These are phyloP conservation scores for Oscheius onirici DNA, from an alignment of 2,888 invertebrate genomes.

Conservation along the genomic window DNA sequence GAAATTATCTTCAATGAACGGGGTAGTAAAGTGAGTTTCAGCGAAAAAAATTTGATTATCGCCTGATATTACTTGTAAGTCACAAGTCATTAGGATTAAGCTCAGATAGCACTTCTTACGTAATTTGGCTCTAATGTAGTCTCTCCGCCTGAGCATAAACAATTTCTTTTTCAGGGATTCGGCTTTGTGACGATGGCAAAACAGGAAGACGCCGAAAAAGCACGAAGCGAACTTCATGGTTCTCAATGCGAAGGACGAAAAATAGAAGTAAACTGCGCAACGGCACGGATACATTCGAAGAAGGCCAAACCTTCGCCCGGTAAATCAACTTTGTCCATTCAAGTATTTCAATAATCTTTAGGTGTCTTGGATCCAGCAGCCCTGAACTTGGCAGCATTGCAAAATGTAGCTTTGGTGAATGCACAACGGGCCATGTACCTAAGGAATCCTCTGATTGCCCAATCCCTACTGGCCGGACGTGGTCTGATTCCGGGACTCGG, in stretches of 20 bases:
- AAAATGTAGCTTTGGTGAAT: slow-evolving; percentile 29
- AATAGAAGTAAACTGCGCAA: slow-evolving; percentile 98
- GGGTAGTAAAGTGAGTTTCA: slow-evolving; percentile 88
- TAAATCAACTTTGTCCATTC: slow-evolving; percentile 27
- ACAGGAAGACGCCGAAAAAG: slow-evolving; percentile 99
- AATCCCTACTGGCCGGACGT: slow-evolving; percentile 42
- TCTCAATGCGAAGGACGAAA: slow-evolving; percentile 99
- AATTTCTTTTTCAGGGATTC: slow-evolving; percentile 90
- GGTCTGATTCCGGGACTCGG: slow-evolving; percentile 26
- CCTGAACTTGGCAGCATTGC: slow-evolving; percentile 45
- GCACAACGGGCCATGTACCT: slow-evolving; percentile 48
- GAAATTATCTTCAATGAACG: slow-evolving; percentile 99
- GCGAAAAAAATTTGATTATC: not conserved
- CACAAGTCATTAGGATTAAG: not conserved
- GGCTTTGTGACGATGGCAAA: slow-evolving; percentile 99
- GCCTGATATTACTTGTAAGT: not conserved
- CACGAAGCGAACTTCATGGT: slow-evolving; percentile 99
- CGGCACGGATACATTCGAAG: slow-evolving; percentile 98
- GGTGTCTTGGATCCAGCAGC: slow-evolving; percentile 46
- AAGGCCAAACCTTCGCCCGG: slow-evolving; percentile 78
- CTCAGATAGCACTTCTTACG: not conserved
- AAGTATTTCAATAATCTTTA: not conserved
- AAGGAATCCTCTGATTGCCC: slow-evolving; percentile 44
- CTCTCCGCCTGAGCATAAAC: too few species aligned
- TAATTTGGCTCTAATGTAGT: too few species aligned